Percentiles rank a stretch among this genome's conserved stretches.
phyloP scores from a whole-genome alignment of 2,797 vertebrate genomes.

The Bovichtus variegatus region DNA sequence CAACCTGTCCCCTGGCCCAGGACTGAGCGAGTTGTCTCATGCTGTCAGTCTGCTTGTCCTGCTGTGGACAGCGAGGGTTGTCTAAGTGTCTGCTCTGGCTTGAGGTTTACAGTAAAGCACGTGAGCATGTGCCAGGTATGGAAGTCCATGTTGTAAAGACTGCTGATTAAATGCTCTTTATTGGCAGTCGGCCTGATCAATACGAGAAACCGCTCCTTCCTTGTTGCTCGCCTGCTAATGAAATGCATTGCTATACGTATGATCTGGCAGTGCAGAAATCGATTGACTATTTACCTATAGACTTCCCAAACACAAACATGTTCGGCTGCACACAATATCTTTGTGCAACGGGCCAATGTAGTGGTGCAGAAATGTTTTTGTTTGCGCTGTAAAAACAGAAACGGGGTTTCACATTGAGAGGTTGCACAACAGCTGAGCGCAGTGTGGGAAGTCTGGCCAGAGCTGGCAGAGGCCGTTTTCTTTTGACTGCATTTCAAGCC shows the following conservation, averaged over 20 bases:
- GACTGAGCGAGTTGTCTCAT: conserved; percentile 24
- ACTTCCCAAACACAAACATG: neutral
- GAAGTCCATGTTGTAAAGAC: neutral
- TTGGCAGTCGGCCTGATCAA: conserved; percentile 39
- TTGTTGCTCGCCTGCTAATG: neutral
- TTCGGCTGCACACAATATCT: neutral
- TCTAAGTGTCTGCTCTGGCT: neutral
- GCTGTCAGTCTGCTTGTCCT: conserved; percentile 24
- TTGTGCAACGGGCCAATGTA: neutral
- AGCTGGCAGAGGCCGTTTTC: conserved; percentile 17
- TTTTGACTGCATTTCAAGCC: conserved; percentile 17
- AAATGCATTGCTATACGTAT: neutral
- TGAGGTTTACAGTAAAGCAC: neutral
- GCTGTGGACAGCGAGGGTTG: neutral
- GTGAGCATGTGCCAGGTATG: neutral
- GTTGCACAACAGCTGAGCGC: conserved; percentile 57
- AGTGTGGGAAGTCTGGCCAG: conserved; percentile 42
- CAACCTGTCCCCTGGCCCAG: conserved; percentile 28
- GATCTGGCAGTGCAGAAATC: accelerated
- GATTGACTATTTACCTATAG: neutral
- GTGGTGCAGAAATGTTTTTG: neutral
- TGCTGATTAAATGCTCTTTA: conserved; percentile 66
- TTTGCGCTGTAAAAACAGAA: conserved; percentile 18
- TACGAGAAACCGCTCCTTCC: conserved; percentile 26
- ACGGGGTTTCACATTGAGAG: conserved; percentile 43